Conservation (phyloP, 2,888 invertebrate species). For the Anorthoa munda region DNA sequence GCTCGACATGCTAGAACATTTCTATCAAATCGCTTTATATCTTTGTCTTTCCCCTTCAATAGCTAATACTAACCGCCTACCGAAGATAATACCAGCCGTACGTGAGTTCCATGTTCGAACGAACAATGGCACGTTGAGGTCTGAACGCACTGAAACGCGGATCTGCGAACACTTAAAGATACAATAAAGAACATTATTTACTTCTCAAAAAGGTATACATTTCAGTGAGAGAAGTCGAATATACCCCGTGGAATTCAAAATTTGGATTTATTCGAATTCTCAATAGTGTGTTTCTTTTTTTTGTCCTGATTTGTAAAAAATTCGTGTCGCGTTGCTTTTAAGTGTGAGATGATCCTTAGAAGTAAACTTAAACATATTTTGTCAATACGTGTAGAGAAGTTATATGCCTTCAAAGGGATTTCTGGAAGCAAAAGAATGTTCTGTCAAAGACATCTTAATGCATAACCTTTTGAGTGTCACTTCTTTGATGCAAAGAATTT, state of each 20-base stretch:
- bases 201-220: neutral
- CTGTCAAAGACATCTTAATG: too few relatives aligned
- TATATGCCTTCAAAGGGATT: slow-evolving; percentile 14
- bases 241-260: too few relatives aligned
- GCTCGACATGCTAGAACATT: neutral
- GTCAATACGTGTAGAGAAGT: slow-evolving; percentile 7
- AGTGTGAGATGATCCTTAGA: too few relatives aligned
- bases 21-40: slow-evolving; percentile 36
- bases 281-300: too few relatives aligned
- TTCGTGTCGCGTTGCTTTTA: too few relatives aligned
- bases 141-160: neutral
- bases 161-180: neutral
- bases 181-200: neutral
- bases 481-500: too few relatives aligned
- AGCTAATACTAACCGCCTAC: slow-evolving; percentile 49
- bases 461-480: too few relatives aligned
- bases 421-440: slow-evolving; percentile 13
- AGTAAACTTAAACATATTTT: slow-evolving; percentile 14
- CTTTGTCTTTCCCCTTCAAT: slow-evolving; percentile 52
- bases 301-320: too few relatives aligned
- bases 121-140: slow-evolving; percentile 17
- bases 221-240: too few relatives aligned
- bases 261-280: too few relatives aligned
- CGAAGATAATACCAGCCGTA: slow-evolving; percentile 43
- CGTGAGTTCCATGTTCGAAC: slow-evolving; percentile 39